Evolutionary conservation across 2,888 invertebrate species (phyloP), one percentile per base, ranked within the genome.

Genomic region (Andrena marginata): DNA sequence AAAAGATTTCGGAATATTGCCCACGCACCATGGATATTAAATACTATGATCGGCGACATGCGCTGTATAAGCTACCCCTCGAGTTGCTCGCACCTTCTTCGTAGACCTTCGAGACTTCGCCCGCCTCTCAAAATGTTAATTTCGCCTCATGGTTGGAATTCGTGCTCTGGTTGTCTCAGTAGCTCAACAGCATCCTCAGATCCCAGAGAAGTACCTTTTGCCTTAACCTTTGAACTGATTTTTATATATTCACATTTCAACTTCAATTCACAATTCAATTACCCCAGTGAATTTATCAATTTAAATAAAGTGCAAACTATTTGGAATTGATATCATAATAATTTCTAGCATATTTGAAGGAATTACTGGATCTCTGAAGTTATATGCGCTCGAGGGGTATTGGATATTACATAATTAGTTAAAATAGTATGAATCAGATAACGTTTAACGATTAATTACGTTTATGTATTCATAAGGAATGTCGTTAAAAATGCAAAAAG

Each of bases 41-140:
- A 80, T 80, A 78, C 68, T 75, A 78, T 80, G 76, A 68, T 77
- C 77, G 63, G 49, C 51, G 54, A 74, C 67, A 20, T 8, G 56
- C 60, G 68, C 60, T 29, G 13, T 72, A 76, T 49, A n/a, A 59
- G 23, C 64, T 62, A 49, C 31, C 13, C 62, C 77, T 80, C 33
- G 56, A 63, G 67, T 49, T 68, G 60, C 76, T 62, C 70, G 31
- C 60, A 42, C 59, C 74, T 79, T 60, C 70, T 78, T 73, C 23
- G 60, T 62, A 35, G 64, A 63, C 73, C 35, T 35, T 35, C 35
- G 35, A 35, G 35, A 10, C 35, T 2, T 10, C 33, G 31, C 51
- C 31, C 59, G 60, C 64, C 73, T 83, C 74, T 76, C 71, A 65
- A 76, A 86, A 86, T 86, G 72, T 78, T 86, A 86, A 86, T 86